A percentile compares a stretch with the other conserved stretches of the same genome.
Conservation (phyloP, 2,888 invertebrate genomes). For the Clostera curtula region DNA sequence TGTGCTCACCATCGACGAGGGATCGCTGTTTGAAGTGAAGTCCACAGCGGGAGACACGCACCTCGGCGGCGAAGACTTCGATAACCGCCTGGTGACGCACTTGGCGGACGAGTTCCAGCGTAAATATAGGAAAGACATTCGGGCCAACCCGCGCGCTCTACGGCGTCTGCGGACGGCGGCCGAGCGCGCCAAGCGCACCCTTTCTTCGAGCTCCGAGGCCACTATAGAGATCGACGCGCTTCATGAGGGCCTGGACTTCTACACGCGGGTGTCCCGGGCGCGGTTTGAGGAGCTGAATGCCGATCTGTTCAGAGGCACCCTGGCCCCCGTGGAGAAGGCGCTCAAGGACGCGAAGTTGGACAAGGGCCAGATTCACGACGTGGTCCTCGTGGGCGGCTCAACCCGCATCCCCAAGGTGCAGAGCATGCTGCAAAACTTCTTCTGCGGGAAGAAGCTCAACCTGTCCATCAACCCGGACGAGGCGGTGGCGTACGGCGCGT, state of each 20-base stretch:
- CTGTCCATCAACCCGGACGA: slow-evolving; percentile 66
- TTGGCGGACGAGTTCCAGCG: too few species aligned
- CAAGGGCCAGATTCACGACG: slow-evolving; percentile 62
- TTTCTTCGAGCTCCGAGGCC: slow-evolving; percentile 81
- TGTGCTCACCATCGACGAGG: too few species aligned
- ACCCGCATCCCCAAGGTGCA: slow-evolving; percentile 85
- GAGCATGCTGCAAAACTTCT: slow-evolving; percentile 77
- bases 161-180: slow-evolving; percentile 78
- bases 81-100: too few species aligned
- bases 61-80: too few species aligned
- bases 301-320: too few species aligned
- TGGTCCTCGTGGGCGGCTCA: slow-evolving; percentile 83
- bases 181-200: slow-evolving; percentile 80
- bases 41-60: slow-evolving; percentile 85
- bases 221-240: slow-evolving; percentile 81
- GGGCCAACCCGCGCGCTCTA: slow-evolving; percentile 72
- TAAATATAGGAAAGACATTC: slow-evolving; percentile 29
- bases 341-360: slow-evolving; percentile 84
- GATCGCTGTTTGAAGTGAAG: slow-evolving; percentile 82
- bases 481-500: slow-evolving; percentile 81
- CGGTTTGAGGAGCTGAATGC: slow-evolving; percentile 82
- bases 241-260: slow-evolving; percentile 77
- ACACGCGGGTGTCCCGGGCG: slow-evolving; percentile 77
- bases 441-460: too few species aligned
- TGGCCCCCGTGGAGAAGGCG: too few species aligned